phyloP scores from a whole-genome alignment of 2,888 invertebrate genomes.

The Caenorhabditis sp. region DNA sequence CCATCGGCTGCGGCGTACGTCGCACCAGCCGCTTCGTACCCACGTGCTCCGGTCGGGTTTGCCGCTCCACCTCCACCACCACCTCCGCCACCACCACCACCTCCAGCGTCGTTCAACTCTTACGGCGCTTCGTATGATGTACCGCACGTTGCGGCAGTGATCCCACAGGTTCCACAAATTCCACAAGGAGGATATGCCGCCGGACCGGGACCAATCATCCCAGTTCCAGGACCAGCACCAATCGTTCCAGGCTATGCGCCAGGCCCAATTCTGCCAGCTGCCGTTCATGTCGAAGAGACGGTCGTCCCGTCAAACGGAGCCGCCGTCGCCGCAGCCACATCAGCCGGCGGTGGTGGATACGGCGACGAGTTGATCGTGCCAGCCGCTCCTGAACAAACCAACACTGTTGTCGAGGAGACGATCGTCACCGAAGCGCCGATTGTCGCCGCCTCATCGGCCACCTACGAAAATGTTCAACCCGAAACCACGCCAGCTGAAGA shows the following conservation, averaged over 20 bases:
- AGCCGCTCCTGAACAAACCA: slow-evolving; percentile 15
- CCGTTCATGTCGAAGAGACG: slow-evolving; percentile 30
- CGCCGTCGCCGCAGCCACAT: slow-evolving; percentile 24
- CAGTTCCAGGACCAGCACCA: slow-evolving; percentile 2
- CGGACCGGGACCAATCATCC: slow-evolving; percentile 27
- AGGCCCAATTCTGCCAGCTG: slow-evolving; percentile 15
- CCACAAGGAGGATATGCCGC: slow-evolving; percentile 8
- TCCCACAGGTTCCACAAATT: not conserved
- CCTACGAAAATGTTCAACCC: slow-evolving; percentile 36
- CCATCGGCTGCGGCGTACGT: slow-evolving; percentile 31
- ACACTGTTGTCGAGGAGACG: slow-evolving; percentile 25
- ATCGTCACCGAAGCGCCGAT: slow-evolving; percentile 25
- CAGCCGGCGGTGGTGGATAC: slow-evolving; percentile 28
- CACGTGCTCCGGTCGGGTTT: slow-evolving; percentile 36
- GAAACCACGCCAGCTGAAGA: not conserved
- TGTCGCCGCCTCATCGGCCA: slow-evolving; percentile 30
- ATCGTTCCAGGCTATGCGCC: not conserved
- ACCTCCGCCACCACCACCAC: slow-evolving; percentile 12
- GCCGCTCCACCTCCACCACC: slow-evolving; percentile 26
- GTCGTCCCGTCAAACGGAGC: slow-evolving; percentile 23
- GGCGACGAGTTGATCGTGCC: slow-evolving; percentile 30
- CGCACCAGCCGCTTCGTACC: slow-evolving; percentile 38
- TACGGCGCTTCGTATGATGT: slow-evolving; percentile 23
- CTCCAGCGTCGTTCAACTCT: slow-evolving; percentile 10
- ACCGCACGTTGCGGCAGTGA: slow-evolving; percentile 5